Evolutionary conservation across 2,888 invertebrate genomes (phyloP), one percentile per base, ranked within the genome.

Genomic region (Netelia inedita): DNA sequence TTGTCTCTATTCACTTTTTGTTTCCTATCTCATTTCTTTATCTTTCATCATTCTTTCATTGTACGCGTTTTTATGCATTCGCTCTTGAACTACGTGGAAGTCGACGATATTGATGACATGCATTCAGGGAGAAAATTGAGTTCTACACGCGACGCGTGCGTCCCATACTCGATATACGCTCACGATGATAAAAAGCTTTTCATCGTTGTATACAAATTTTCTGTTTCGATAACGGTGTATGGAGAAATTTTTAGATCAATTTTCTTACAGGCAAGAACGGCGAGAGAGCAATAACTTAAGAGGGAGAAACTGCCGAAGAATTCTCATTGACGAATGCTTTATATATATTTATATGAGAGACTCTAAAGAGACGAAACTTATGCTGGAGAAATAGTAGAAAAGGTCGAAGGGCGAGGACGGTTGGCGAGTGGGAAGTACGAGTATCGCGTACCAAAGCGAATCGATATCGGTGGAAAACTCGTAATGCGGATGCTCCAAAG

Each of bases 351-450:
- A 46, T 46, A 46, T 14, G n/a, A 14, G 16, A 19, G 35, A 11
- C 1, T 28, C n/a, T 10, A 5, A 50, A 14, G n/a, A 14, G 35
- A 35, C 16, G 28, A 55, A 35, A 41, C 1, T 19, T 28, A 46
- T 28, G 43, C 21, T 16, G 55, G 55, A 76, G 23, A 11, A 79
- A 71, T 63, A 6, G n/a, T 14, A 35, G 69, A 35, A 41, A 72
- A 82, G 76, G 71, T 53, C 76, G 43, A 19, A 50, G 75, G 76
- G 71, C 43, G 69, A 53, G 16, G 69, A 50, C 5, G 43, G 69
- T 43, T 68, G 50, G 8, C 53, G 76, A 63, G 71, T 66, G 35
- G 71, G 76, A 73, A 21, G 72, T 73, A 57, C 61, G 61, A 21
- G 72, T 73, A 57, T 73, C 23, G 23, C 43, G n/a, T 10, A 59